Evolutionary conservation across 1,140 invertebrate genomes (phyloP).

Genomic region (Pseudachorutes palmiensis): DNA sequence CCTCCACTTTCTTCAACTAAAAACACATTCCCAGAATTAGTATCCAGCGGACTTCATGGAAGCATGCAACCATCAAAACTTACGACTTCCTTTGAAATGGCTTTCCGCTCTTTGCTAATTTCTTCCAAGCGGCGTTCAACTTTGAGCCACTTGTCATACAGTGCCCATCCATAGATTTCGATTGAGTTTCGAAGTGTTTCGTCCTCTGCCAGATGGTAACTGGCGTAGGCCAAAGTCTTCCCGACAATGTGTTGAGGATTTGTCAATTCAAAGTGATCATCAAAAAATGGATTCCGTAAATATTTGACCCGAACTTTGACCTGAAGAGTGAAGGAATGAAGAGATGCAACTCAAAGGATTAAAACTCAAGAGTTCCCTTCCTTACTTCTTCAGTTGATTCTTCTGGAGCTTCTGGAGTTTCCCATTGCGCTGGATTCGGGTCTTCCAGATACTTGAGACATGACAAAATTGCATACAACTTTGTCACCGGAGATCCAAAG

Average conservation of each 20-base stretch:
- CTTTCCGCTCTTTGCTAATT: slow-evolving; percentile 40
- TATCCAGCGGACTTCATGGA: too few relatives aligned
- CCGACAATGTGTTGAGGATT: slow-evolving; percentile 60
- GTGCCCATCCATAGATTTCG: slow-evolving; percentile 56
- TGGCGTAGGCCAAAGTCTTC: slow-evolving; percentile 64
- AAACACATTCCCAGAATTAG: slow-evolving; percentile 6
- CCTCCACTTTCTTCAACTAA: slow-evolving; percentile 18
- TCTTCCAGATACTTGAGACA: slow-evolving; percentile 65
- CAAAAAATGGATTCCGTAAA: slow-evolving; percentile 69
- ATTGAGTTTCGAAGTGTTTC: slow-evolving; percentile 55
- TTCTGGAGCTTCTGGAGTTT: slow-evolving; percentile 41
- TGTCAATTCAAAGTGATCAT: slow-evolving; percentile 77
- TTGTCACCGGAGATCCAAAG: slow-evolving; percentile 59
- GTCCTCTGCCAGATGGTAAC: slow-evolving; percentile 43
- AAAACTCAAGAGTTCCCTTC: slow-evolving; percentile 38
- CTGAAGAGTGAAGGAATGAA: slow-evolving; percentile 34
- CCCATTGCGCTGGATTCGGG: slow-evolving; percentile 46
- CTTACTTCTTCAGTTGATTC: slow-evolving; percentile 40
- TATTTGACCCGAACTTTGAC: slow-evolving; percentile 67
- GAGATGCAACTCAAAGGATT: slow-evolving; percentile 19
- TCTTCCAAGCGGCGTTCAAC: slow-evolving; percentile 45
- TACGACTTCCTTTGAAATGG: slow-evolving; percentile 42
- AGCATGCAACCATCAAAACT: slow-evolving; percentile 43
- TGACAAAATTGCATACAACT: slow-evolving; percentile 60
- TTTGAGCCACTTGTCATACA: slow-evolving; percentile 60